Base-by-base conservation (phyloP, 2,888 invertebrate genomes). In the Drosophila pegasa region DNA sequence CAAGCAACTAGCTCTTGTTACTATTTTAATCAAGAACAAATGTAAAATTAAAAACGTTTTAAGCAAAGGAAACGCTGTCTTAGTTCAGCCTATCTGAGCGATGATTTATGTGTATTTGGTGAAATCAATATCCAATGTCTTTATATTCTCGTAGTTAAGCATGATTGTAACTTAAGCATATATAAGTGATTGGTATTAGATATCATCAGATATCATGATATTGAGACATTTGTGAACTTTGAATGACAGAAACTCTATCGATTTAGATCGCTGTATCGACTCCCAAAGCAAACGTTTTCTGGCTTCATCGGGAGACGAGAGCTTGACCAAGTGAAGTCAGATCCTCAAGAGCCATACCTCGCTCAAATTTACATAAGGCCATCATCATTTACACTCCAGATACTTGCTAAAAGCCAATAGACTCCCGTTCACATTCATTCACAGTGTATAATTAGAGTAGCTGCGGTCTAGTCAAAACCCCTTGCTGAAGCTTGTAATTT, bases 1-100 rank as follows among this genome's bases (percentile, higher is more conserved):
- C 41, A 58, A 48, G 37, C 38, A 40, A 31, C 37, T 75, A 45
- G 45, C 57, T 75, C 65, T 47, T 78, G 63, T 78, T 63, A 60
- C 40, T n/a, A 33, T 18, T 58, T 50, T 18, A 57, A 51, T 48
- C 37, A 40, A 62, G 37, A 38, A 47, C 25, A 31, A 22, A 31
- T 48, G 43, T 6, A 47, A 66, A 64, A 47, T 54, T 66, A 38
- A 72, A 67, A 43, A 59, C 29, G 10, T 61, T 40, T 55, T 67
- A 29, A 54, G 48, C 48, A 41, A 64, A 27, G 22, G 14, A 45
- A 31, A n/a, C 35, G 33, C 10, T 31, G 29, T 31, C 8, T 35
- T 25, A 10, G 20, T 25, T 22, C 38, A 38, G 10, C 38, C 3
- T 38, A 9, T 14, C 37, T 16, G 38, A 38, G 9, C 2, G 4